Conservation (phyloP, 2,113 vertebrate species). For the Cephalopterus ornatus region DNA sequence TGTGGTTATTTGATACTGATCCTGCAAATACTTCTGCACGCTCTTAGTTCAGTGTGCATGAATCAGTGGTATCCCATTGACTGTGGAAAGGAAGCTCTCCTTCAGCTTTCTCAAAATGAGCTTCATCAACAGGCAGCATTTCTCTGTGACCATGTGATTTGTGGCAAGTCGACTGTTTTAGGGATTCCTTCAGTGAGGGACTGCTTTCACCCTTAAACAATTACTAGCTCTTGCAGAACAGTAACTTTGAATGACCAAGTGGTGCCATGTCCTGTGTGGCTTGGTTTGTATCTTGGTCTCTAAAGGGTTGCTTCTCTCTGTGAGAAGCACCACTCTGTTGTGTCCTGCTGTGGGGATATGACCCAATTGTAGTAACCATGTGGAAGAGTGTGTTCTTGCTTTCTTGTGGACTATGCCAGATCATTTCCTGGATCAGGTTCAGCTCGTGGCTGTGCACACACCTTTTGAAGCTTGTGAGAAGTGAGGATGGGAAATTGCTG, state of each 20-base stretch:
- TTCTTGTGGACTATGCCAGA: background rate
- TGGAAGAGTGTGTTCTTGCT: fast-evolving
- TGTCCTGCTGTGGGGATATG: background rate
- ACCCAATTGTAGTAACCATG: background rate
- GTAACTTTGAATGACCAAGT: background rate
- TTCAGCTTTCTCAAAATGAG: background rate
- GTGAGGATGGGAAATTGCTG: background rate
- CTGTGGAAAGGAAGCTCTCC: background rate
- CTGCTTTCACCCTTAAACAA: background rate
- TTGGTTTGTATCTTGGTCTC: background rate
- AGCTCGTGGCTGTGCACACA: background rate
- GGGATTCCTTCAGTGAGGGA: background rate
- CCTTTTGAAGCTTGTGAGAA: background rate
- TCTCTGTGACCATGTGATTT: fast-evolving
- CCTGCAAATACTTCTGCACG: background rate
- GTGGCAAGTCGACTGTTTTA: background rate
- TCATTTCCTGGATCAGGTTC: background rate
- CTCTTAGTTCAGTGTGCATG: background rate
- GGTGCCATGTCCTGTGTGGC: background rate
- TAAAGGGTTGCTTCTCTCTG: background rate
- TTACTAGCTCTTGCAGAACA: background rate
- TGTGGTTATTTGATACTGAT: slow-evolving; percentile 36
- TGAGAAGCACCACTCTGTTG: background rate
- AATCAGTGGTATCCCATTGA: background rate
- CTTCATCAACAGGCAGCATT: background rate